Conservation (phyloP, 1,140 invertebrate species). For the Cydia pomonella region DNA sequence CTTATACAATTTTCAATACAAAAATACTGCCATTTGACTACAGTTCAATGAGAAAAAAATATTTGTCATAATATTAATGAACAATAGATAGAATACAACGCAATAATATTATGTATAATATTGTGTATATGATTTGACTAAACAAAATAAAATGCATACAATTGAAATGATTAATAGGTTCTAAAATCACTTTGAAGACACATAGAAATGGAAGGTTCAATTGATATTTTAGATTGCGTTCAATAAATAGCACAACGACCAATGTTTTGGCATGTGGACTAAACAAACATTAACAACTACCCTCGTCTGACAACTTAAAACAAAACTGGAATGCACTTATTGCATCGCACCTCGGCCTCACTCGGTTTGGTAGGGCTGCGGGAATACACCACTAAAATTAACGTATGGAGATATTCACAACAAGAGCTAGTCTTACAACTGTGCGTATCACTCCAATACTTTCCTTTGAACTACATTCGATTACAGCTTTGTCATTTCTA, state of each 20-base stretch:
- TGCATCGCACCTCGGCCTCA: conserved; percentile 76
- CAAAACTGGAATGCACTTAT: conserved; percentile 79
- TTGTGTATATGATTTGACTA: conserved; percentile 77
- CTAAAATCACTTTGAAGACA: conserved; percentile 72
- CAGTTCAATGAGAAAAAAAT: conserved; percentile 77
- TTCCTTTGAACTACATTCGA: conserved; percentile 76
- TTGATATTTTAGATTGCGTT: conserved; percentile 66
- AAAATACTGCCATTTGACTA: conserved; percentile 83
- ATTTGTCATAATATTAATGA: conserved; percentile 71
- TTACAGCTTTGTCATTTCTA: conserved; percentile 72
- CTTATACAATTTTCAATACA: conserved; percentile 80
- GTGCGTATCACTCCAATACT: conserved; percentile 77
- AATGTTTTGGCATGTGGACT: conserved; percentile 78
- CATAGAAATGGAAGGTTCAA: conserved; percentile 74
- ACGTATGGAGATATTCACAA: conserved; percentile 59
- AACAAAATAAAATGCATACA: conserved; percentile 79
- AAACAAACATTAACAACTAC: conserved; percentile 75
- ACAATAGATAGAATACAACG: conserved; percentile 77
- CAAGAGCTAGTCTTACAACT: conserved; percentile 64
- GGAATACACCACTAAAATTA: conserved; percentile 57
- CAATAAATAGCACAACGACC: conserved; percentile 80
- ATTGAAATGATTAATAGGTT: conserved; percentile 77
- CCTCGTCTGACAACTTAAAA: conserved; percentile 74
- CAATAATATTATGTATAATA: conserved; percentile 70
- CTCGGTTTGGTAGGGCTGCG: conserved; percentile 36